A percentile compares a stretch with the other conserved stretches of the same genome.
Conservation (phyloP, 1,140 invertebrate genomes). For the Polypedilum vanderplanki region DNA sequence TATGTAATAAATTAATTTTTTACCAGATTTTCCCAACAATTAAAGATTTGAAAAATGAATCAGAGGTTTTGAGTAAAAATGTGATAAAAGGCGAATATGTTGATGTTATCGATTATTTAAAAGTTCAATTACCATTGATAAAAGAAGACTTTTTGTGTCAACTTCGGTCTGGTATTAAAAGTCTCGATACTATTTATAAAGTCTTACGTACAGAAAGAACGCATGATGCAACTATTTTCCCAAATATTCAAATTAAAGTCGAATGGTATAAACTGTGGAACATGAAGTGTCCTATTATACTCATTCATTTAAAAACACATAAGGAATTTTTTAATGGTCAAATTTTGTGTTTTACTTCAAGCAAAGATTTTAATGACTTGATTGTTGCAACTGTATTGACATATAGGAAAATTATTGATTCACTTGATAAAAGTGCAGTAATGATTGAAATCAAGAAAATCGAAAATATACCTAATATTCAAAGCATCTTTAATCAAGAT, state of each 20-base stretch:
- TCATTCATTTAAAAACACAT: background rate
- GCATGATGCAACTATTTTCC: background rate
- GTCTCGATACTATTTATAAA: conserved; percentile 33
- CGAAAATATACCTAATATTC: background rate
- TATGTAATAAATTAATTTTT: too few species aligned
- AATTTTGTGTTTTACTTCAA: background rate
- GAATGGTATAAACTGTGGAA: background rate
- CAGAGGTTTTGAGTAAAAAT: background rate
- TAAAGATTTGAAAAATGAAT: background rate
- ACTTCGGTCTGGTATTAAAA: conserved; percentile 48
- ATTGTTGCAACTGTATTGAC: background rate
- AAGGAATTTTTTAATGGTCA: background rate
- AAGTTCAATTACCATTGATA: conserved; percentile 67
- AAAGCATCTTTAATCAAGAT: background rate
- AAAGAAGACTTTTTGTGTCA: conserved; percentile 65
- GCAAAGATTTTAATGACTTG: background rate
- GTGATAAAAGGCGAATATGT: conserved; percentile 49
- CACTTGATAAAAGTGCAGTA: background rate
- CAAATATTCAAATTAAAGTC: background rate
- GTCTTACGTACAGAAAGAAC: conserved; percentile 34
- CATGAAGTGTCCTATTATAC: background rate
- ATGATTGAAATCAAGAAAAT: background rate
- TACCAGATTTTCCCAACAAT: background rate
- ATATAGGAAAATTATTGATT: background rate
- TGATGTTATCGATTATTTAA: conserved; percentile 63